Conservation (phyloP, 1,140 invertebrate species). For the Drosophila persimilis region DNA sequence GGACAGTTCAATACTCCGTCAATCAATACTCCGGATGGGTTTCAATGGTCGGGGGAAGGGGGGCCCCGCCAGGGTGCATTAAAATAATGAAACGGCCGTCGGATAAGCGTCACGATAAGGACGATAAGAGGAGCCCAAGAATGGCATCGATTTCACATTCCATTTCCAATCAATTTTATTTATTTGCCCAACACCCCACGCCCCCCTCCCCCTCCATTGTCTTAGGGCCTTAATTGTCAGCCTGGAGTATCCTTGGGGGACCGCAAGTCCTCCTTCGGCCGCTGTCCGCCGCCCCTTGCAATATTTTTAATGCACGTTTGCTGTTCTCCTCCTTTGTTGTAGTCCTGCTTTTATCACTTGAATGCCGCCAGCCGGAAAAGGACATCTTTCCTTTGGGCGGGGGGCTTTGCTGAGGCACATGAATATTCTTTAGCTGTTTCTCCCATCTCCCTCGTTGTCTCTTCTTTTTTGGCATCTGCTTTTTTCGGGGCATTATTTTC, state of each 20-base stretch:
- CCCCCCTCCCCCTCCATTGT: slow-evolving; percentile 10
- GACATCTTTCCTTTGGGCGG: slow-evolving; percentile 69
- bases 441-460: neutral
- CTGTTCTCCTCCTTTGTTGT: slow-evolving; percentile 53
- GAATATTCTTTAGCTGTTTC: slow-evolving; percentile 70
- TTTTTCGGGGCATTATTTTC: slow-evolving; percentile 48
- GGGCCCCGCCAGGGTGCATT: slow-evolving; percentile 31
- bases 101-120: slow-evolving; percentile 45
- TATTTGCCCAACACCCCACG: slow-evolving; percentile 40
- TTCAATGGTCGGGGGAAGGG: slow-evolving; percentile 46
- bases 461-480: slow-evolving; percentile 7
- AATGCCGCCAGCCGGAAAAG: slow-evolving; percentile 52
- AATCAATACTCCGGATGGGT: slow-evolving; percentile 59
- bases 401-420: slow-evolving; percentile 71
- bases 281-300: slow-evolving; percentile 8
- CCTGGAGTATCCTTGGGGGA: neutral
- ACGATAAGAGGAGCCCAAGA: neutral
- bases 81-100: slow-evolving; percentile 74
- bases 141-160: slow-evolving; percentile 2
- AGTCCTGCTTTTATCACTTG: slow-evolving; percentile 45
- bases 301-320: slow-evolving; percentile 76
- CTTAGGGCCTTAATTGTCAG: slow-evolving; percentile 58
- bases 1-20: neutral
- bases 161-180: slow-evolving; percentile 74
- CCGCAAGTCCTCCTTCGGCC: neutral